These are phyloP conservation scores for Anhinga rufa DNA, from an alignment of 2,113 vertebrate genomes.

Conservation along the genomic window DNA sequence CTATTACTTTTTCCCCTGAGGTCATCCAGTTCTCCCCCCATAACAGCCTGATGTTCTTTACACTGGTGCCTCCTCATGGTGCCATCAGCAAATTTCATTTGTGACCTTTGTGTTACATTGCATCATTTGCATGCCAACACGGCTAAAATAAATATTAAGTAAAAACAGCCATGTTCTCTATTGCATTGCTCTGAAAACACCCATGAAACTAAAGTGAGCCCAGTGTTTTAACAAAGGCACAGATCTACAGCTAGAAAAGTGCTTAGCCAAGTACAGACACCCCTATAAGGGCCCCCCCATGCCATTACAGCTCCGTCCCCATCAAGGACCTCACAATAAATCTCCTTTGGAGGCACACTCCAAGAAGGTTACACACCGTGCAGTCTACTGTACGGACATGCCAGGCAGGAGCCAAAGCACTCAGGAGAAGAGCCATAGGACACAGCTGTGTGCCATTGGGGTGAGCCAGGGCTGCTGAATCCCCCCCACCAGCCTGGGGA, in stretches of 20 bases:
- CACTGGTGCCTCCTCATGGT: not conserved
- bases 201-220: not conserved
- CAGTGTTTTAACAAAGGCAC: not conserved
- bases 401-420: not conserved
- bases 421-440: not conserved
- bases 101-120: not conserved
- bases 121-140: fast-evolving
- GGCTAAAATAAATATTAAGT: not conserved
- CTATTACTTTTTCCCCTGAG: not conserved
- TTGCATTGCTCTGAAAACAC: not conserved
- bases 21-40: fast-evolving
- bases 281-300: fast-evolving
- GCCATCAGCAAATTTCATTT: not conserved
- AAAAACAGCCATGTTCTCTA: not conserved
- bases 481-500: fast-evolving
- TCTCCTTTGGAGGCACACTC: not conserved
- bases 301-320: not conserved
- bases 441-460: fast-evolving
- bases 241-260: not conserved
- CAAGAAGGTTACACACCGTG: not conserved
- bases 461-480: not conserved
- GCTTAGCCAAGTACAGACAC: not conserved
- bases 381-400: not conserved
- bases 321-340: not conserved
- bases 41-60: not conserved